Base-by-base conservation (phyloP, 1,140 invertebrate species). In the Camponotus floridanus region DNA sequence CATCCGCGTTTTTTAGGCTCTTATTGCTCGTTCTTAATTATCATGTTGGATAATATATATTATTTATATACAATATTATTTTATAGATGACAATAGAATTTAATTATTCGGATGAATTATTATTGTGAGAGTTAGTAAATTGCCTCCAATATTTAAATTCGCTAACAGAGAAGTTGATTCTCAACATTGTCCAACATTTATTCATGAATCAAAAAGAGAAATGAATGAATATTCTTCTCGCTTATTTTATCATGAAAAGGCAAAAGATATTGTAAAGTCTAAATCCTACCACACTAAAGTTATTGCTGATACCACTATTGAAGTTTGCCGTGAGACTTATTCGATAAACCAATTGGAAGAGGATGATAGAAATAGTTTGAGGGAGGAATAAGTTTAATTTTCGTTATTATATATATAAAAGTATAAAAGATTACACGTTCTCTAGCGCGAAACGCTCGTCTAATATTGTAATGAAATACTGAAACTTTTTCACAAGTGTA, bases 371-470 rank as follows among this genome's bases (percentile, higher is more conserved):
- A 18, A 73, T 71, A 26, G 33, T 71, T 36, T 9, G 39, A 11
- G 45, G 39, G 18, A 71, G 31, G 8, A 83, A 61, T 48, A 73
- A 73, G 68, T 73, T 73, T 31, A 70, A 57, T 80, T 80, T 81
- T 39, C 21, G 48, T 71, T 61, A 81, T 74, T 61, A 61, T 59
- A 80, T 51, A 42, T 59, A 65, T 39, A 45, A 11, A 45, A 9
- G 11, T 45, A 45, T 45, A 45, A 45, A 13, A 45, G 9, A 13
- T 45, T 73, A 61, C 71, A 59, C 7, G 26, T 81, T 73, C 51
- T 31, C 39, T 42, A 33, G 26, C 78, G 21, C n/a, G 36, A n/a
- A 33, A 81, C 11, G 68, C 7, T n/a, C 39, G 51, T 2, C 39
- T 61, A 73, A 83, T 83, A 83, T 83, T 61, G 26, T 61, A 61